Base-by-base conservation (phyloP, 1,140 invertebrate genomes). In the Rhyacophila brunnea region DNA sequence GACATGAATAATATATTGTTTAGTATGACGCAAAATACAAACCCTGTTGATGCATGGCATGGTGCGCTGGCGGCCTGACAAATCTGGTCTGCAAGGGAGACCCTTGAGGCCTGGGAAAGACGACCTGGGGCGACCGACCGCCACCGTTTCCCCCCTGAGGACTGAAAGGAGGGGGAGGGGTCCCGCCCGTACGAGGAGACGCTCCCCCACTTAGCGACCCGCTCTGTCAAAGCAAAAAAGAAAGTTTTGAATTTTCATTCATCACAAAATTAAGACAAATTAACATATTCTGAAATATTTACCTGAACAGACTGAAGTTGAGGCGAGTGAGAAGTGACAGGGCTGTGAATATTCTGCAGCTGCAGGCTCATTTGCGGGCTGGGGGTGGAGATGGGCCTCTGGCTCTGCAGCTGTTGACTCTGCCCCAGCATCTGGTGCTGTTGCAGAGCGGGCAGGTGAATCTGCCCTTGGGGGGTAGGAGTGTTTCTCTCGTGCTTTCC, bases 391-490 rank as follows among this genome's bases (percentile, higher is more conserved):
- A 74, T 74, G 3, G 76, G 74, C 48, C 78, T 62, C 58, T 80
- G 75, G 73, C 58, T 74, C 62, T 78, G 77, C 53, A 69, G 62
- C 54, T 71, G 67, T 47, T 71, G 53, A 64, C 78, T 74, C 48
- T 79, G 77, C 50, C 77, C 75, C 35, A 70, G 53, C 68, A 81
- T 77, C 35, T 80, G 71, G 20, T 78, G 80, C 54, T 81, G 79
- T 63, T 83, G 82, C 19, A 79, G 80, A 40, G 79, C 75, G 62
- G 79, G 74, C 45, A 78, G 72, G 10, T 42, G 51, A 18, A 34
- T 57, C 68, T 68, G n/a, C 62, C 66, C 45, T 69, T 60, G 17
- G 54, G 64, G 45, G 68, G 62, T 42, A 72, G 75, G 20, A 78
- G 76, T 38, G 78, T 75, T 44, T 77, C 72, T 17, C 64, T 74